phyloP scores from a whole-genome alignment of 53 echinoderm and acorn worm species.

The Antedon mediterranea region DNA sequence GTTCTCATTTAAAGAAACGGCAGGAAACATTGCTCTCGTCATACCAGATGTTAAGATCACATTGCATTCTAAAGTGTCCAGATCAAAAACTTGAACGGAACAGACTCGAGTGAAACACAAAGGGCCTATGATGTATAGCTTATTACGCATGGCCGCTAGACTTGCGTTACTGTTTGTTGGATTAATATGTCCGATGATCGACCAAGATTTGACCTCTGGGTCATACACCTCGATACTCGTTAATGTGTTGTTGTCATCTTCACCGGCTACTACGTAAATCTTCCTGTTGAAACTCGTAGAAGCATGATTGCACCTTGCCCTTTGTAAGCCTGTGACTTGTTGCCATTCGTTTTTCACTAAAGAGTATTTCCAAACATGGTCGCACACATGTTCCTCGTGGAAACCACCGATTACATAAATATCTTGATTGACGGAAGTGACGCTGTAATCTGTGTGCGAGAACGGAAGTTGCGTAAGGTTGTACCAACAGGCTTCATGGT shows the following conservation, averaged over 20 bases:
- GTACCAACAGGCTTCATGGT: conserved; percentile 42
- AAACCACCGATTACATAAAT: conserved; percentile 62
- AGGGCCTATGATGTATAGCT: conserved; percentile 65
- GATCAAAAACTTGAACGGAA: conserved; percentile 58
- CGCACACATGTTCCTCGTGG: conserved; percentile 20
- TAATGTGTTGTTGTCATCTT: conserved; percentile 31
- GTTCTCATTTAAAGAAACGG: conserved; percentile 21
- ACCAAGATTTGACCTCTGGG: conserved; percentile 29
- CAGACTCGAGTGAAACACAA: conserved; percentile 43
- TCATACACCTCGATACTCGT: conserved; percentile 46
- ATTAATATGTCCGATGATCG: conserved; percentile 22
- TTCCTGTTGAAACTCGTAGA: conserved; percentile 30
- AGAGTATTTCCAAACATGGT: conserved; percentile 55
- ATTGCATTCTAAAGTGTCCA: conserved; percentile 42
- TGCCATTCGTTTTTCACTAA: conserved; percentile 31
- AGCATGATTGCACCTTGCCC: conserved; percentile 56
- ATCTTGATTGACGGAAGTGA: conserved; percentile 29
- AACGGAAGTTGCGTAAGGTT: conserved; percentile 53
- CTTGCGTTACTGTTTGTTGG: conserved; percentile 37
- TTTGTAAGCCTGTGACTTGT: conserved; percentile 7
- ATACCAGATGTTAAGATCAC: conserved; percentile 47
- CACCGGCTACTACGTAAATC: conserved; percentile 57
- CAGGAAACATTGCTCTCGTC: conserved; percentile 54
- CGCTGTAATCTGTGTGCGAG: conserved; percentile 57
- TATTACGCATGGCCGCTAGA: conserved; percentile 30